These are phyloP conservation scores for Hiodon tergisus DNA, from an alignment of 2,113 vertebrate genomes.

Conservation along the genomic window DNA sequence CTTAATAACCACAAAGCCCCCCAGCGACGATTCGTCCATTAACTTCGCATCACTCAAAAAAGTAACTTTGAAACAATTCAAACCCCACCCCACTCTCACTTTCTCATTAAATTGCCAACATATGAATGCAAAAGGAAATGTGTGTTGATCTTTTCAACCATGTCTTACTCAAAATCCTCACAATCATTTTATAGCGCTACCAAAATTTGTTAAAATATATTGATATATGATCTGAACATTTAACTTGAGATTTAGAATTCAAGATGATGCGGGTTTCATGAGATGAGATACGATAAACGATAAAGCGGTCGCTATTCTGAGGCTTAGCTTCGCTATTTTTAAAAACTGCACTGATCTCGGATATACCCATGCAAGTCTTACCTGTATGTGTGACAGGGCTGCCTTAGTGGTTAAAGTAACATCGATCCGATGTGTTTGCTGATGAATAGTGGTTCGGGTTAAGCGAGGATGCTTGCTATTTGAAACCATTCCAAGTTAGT, in stretches of 20 bases:
- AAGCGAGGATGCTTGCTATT: slow-evolving; percentile 78
- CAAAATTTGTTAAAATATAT: slow-evolving; percentile 53
- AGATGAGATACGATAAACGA: slow-evolving; percentile 23
- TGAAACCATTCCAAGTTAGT: slow-evolving; percentile 88
- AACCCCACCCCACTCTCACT: slow-evolving; percentile 56
- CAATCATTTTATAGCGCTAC: slow-evolving; percentile 62
- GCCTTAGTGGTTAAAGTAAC: slow-evolving; percentile 73
- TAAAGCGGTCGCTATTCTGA: slow-evolving; percentile 46
- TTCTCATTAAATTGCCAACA: slow-evolving; percentile 52
- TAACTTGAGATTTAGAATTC: slow-evolving; percentile 53
- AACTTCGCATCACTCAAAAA: slow-evolving; percentile 60
- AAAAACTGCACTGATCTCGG: slow-evolving; percentile 63
- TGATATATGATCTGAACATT: slow-evolving; percentile 56
- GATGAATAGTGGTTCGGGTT: slow-evolving; percentile 72
- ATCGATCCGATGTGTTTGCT: slow-evolving; percentile 74
- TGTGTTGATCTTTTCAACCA: slow-evolving; percentile 37
- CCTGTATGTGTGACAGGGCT: slow-evolving; percentile 74
- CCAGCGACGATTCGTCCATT: slow-evolving; percentile 61
- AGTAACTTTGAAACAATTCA: slow-evolving; percentile 66
- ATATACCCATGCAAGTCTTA: slow-evolving; percentile 62
- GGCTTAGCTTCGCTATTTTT: slow-evolving; percentile 48
- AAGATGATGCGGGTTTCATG: slow-evolving; percentile 31
- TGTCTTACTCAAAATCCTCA: slow-evolving; percentile 64
- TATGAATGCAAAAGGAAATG: slow-evolving; percentile 49
- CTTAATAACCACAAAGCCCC: neutral